Evolutionary conservation across 2,888 invertebrate species (phyloP).

Genomic region (Halictus ligatus): DNA sequence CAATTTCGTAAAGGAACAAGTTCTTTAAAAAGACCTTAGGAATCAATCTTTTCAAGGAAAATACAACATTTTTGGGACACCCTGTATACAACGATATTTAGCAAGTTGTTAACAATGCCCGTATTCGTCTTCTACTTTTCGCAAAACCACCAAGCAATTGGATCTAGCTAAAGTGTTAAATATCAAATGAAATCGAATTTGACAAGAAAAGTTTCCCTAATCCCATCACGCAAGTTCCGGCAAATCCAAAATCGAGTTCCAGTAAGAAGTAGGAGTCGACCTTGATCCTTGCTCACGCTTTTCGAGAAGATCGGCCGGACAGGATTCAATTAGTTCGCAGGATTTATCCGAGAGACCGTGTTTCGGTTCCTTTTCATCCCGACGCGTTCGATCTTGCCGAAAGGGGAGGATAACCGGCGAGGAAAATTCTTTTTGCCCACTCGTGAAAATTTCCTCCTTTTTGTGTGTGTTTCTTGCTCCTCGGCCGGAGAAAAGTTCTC

Average conservation of each 20-base stretch:
- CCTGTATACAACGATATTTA: too few relatives aligned
- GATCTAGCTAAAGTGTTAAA: background rate
- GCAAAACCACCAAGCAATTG: background rate
- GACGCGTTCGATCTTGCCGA: background rate
- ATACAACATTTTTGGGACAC: too few relatives aligned
- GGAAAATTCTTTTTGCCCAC: background rate
- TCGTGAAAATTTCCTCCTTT: background rate
- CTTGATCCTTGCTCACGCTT: constrained; percentile 18
- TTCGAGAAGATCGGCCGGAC: constrained; percentile 6
- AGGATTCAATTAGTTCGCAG: constrained; percentile 36
- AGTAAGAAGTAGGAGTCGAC: constrained; percentile 16
- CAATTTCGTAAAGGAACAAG: too few relatives aligned
- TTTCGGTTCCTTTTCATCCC: constrained; percentile 13
- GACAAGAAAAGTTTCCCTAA: background rate
- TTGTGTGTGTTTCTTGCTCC: background rate
- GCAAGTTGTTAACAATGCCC: background rate
- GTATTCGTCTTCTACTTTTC: background rate
- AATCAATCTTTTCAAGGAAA: too few relatives aligned
- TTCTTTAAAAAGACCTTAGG: too few relatives aligned
- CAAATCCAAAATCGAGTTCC: background rate
- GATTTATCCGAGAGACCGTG: constrained; percentile 8
- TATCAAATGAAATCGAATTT: background rate
- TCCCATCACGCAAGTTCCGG: background rate
- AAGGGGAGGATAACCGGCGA: background rate
- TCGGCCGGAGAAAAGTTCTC: background rate